These are phyloP conservation scores for Melikaiella ostensackeni DNA, from an alignment of 2,888 invertebrate species.

Conservation along the genomic window DNA sequence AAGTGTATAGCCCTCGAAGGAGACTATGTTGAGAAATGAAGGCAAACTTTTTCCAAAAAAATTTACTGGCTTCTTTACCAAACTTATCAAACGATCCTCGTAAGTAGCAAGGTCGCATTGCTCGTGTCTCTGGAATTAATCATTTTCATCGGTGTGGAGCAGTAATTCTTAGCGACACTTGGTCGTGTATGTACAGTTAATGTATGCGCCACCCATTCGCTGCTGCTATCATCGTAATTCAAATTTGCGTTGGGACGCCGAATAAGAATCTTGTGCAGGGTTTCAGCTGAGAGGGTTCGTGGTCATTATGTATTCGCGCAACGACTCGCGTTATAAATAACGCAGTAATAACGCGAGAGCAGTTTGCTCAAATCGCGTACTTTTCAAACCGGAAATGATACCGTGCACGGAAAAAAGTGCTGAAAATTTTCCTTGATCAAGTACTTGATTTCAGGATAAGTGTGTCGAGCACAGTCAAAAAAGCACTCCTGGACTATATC, in stretches of 20 bases:
- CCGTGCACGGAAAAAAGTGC: too few relatives aligned
- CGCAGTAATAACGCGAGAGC: slow-evolving; percentile 47
- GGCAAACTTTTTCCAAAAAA: too few relatives aligned
- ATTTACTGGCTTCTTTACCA: too few relatives aligned
- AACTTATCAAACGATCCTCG: too few relatives aligned
- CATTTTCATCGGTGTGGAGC: slow-evolving; percentile 1
- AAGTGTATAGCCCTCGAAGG: too few relatives aligned
- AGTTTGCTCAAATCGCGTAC: slow-evolving; percentile 33
- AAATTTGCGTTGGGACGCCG: neutral
- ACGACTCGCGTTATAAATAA: slow-evolving; percentile 59
- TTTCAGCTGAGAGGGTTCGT: neutral
- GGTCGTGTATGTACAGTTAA: neutral
- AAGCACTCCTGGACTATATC: too few relatives aligned
- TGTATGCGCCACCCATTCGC: slow-evolving; percentile 11
- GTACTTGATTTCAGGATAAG: too few relatives aligned
- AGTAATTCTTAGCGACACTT: neutral
- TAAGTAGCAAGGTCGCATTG: slow-evolving; percentile 54
- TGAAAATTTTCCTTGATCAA: too few relatives aligned
- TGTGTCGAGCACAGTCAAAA: too few relatives aligned
- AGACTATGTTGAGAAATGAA: too few relatives aligned
- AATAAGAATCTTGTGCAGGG: slow-evolving; percentile 2
- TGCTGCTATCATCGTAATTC: slow-evolving; percentile 1
- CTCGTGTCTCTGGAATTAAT: slow-evolving; percentile 21
- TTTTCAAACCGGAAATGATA: slow-evolving; percentile 5
- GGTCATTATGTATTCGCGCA: slow-evolving; percentile 37